Percentiles rank a stretch among this genome's conserved stretches.
These are phyloP conservation scores for Tupaia tana DNA, from an alignment of 2,113 vertebrate species.

Conservation along the genomic window DNA sequence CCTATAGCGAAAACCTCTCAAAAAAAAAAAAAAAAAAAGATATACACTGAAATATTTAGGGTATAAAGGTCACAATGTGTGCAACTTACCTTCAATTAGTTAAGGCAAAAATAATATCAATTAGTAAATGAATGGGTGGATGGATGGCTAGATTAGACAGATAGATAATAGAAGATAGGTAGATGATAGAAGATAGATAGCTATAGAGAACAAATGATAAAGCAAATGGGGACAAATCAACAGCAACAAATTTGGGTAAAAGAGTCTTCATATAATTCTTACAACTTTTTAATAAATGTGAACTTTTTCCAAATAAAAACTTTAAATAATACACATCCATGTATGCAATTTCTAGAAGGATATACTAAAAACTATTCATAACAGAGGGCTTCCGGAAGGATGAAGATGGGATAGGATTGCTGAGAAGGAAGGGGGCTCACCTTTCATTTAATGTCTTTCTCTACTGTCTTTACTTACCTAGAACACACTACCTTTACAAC, in stretches of 20 bases:
- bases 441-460: background rate
- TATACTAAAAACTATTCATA: background rate
- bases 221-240: background rate
- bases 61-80: background rate
- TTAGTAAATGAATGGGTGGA: background rate
- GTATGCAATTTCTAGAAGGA: background rate
- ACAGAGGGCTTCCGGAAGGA: background rate
- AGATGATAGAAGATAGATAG: background rate
- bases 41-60: conserved; percentile 12
- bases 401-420: background rate
- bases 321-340: background rate
- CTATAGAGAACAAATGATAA: conserved; percentile 34
- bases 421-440: background rate
- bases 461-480: background rate
- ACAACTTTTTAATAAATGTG: background rate
- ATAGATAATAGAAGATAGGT: background rate
- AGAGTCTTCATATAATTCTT: background rate
- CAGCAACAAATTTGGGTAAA: background rate
- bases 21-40: too few relatives aligned
- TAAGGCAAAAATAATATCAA: conserved; percentile 23
- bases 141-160: background rate
- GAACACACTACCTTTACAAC: background rate
- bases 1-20: too few relatives aligned
- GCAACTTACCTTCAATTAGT: background rate
- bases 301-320: background rate